These are phyloP conservation scores for Helicorthomorpha holstii DNA, from an alignment of 1,140 invertebrate genomes.

Conservation along the genomic window DNA sequence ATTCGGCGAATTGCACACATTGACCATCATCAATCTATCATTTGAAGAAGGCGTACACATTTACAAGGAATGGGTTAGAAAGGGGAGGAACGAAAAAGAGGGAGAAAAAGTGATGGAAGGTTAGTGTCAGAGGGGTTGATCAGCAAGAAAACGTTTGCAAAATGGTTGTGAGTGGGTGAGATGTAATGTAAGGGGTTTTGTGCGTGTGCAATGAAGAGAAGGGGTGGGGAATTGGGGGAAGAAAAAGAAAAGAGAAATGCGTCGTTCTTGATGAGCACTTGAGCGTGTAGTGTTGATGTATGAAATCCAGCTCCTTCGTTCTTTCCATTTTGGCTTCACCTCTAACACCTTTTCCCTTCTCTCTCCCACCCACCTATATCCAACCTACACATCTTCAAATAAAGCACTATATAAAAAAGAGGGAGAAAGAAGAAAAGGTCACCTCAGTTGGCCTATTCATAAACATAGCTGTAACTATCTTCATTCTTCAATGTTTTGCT, in stretches of 20 bases:
- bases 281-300: slow-evolving; percentile 16
- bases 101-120: background rate
- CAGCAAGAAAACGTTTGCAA: too few relatives aligned
- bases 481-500: too few relatives aligned
- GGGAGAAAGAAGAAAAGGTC: too few relatives aligned
- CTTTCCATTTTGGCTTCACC: background rate
- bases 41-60: too few relatives aligned
- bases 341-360: background rate
- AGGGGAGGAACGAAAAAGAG: background rate
- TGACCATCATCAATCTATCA: too few relatives aligned
- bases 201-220: background rate
- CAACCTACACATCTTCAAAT: background rate
- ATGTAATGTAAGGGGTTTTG: background rate
- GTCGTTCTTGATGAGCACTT: slow-evolving; percentile 15
- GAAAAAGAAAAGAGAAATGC: slow-evolving; percentile 10
- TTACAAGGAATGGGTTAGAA: too few relatives aligned
- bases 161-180: background rate
- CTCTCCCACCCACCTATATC: background rate
- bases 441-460: too few relatives aligned
- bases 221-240: slow-evolving; percentile 2
- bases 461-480: too few relatives aligned
- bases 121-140: background rate
- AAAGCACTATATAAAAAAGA: background rate
- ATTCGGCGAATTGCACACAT: too few relatives aligned
- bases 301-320: slow-evolving; percentile 8